These are phyloP conservation scores for Prinia subflava DNA, from an alignment of 2,113 vertebrate species.

Conservation along the genomic window DNA sequence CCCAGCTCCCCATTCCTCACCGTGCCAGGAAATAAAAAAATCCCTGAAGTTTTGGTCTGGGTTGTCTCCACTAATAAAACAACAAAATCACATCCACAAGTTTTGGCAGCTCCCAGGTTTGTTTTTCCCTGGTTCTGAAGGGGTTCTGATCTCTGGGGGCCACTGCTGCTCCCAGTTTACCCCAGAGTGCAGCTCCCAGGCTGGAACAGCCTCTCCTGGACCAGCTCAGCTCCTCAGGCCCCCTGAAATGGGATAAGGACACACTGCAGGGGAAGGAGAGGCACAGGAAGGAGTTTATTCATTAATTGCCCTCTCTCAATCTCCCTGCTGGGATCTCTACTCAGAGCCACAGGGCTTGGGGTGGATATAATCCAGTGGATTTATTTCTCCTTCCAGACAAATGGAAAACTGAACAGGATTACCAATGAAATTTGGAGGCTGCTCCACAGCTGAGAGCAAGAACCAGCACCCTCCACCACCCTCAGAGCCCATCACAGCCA, in stretches of 20 bases:
- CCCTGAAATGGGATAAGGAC: neutral
- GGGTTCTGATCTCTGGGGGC: slow-evolving; percentile 26
- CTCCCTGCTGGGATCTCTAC: neutral
- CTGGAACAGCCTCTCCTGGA: neutral
- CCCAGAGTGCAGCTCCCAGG: neutral
- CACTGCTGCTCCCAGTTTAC: neutral
- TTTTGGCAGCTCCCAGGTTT: neutral
- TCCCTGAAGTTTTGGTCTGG: neutral
- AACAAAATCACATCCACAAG: neutral
- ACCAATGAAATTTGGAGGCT: neutral
- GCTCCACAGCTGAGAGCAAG: neutral
- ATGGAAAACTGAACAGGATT: neutral
- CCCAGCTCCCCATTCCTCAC: neutral
- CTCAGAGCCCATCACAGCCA: neutral
- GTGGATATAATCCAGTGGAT: neutral
- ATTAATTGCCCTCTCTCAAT: neutral
- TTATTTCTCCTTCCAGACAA: neutral
- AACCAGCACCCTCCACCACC: neutral
- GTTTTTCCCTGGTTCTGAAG: too few species aligned
- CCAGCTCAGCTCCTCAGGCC: neutral
- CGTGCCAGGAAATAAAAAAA: neutral
- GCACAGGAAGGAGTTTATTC: neutral
- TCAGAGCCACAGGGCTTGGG: neutral
- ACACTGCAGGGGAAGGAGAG: neutral
- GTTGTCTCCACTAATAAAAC: neutral